Evolutionary conservation across 1,140 invertebrate genomes (phyloP), one percentile per base, ranked within the genome.

Genomic region (Formica selysi): DNA sequence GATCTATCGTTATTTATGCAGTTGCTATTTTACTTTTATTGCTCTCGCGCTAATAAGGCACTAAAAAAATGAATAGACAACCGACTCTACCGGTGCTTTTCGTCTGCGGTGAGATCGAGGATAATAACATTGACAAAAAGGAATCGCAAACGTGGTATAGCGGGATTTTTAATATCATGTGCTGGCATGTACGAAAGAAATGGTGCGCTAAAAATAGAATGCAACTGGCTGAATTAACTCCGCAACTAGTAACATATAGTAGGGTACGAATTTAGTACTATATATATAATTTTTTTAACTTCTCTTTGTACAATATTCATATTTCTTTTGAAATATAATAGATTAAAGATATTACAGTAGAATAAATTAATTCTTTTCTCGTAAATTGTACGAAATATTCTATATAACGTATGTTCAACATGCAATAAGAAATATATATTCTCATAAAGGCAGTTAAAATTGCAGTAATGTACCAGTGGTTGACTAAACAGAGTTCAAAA

Each of bases 21-120:
- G 0, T 36, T 57, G 22, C 32, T 38, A 32, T 19, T 81, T 61
- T 61, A n/a, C 19, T 41, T 81, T 2, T 32, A 48, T 44, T n/a
- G 6, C 10, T 2, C 7, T 22, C 16, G 10, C 44, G 48, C 3
- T 61, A 61, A 62, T 36, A 38, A 78, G 19, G 11, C 22, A 57
- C 44, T 11, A 67, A 51, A 32, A 32, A 78, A 67, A 89, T 90
- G 87, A 87, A 87, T 10, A 87, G 90, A 51, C 70, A 87, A 61
- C 83, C 86, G 48, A 92, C 92, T 29, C 84, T 89, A 73, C 87
- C 73, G 44, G 76, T 78, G 26, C 80, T 93, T 7, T 91, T 88
- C 74, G 74, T 93, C 54, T 90, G 85, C 10, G 73, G 81, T 11
- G 41, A 85, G 11, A 90, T 22, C n/a, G 86, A 76, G 0, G 61